These are phyloP conservation scores for Mesorhabditis spiculigera DNA, from an alignment of 2,888 invertebrate genomes.

Conservation along the genomic window DNA sequence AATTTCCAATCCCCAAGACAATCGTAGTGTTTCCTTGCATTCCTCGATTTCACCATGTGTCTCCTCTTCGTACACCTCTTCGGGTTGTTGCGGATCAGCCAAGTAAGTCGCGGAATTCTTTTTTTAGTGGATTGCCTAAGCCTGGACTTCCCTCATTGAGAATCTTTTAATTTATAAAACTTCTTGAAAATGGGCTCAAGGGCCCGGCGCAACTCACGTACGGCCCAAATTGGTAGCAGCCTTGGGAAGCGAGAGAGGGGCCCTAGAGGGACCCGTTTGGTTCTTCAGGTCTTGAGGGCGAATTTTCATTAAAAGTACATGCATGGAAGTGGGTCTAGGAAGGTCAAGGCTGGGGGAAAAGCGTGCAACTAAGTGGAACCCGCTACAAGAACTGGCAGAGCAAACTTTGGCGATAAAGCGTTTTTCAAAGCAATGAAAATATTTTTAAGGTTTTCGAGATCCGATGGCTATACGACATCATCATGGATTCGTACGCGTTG, in stretches of 20 bases:
- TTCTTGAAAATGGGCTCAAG: too few relatives aligned
- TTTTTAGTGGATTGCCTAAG: too few relatives aligned
- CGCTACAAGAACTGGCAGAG: background rate
- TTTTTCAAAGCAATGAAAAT: background rate
- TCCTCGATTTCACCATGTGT: background rate
- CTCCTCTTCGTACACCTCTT: background rate
- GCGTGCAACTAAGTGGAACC: background rate
- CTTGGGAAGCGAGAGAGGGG: too few relatives aligned
- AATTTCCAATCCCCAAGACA: background rate
- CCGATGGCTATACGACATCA: slow-evolving; percentile 9
- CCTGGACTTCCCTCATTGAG: too few relatives aligned
- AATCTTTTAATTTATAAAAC: too few relatives aligned
- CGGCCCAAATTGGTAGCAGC: too few relatives aligned
- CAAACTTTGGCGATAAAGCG: too few relatives aligned
- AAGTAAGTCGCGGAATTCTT: background rate
- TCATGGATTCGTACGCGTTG: background rate
- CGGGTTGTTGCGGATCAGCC: background rate
- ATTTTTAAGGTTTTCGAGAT: background rate
- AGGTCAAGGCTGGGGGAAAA: background rate
- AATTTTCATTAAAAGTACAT: too few relatives aligned
- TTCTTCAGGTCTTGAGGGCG: too few relatives aligned
- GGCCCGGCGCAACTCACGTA: too few relatives aligned
- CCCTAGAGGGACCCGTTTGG: too few relatives aligned
- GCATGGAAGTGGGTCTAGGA: background rate
- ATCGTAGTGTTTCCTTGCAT: background rate